Evolutionary conservation across 1,140 invertebrate genomes (phyloP).

Genomic region (Scaptomyza montana): DNA sequence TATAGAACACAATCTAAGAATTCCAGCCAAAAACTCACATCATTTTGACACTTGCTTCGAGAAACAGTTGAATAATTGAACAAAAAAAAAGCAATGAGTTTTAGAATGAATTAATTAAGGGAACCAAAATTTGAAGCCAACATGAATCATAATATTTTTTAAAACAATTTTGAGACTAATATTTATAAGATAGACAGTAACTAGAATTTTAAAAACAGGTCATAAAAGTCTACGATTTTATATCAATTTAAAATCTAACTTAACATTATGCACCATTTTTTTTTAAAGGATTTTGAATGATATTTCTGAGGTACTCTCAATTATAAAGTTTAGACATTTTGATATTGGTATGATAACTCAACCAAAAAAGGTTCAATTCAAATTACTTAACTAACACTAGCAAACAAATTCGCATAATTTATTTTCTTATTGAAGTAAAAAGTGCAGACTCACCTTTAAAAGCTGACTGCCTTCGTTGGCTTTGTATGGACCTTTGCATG

Average conservation of each 20-base stretch:
- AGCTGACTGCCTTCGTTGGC: constrained; percentile 28
- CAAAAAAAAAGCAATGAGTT: background rate
- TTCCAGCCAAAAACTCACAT: background rate
- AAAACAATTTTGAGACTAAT: background rate
- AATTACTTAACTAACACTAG: background rate
- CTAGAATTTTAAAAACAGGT: no score
- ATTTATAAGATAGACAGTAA: no score
- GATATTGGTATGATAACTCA: no score
- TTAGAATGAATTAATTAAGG: background rate
- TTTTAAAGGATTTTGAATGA: no score
- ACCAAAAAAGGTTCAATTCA: background rate
- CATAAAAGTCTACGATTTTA: no score
- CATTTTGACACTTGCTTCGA: constrained; percentile 4
- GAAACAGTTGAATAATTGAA: constrained; percentile 9
- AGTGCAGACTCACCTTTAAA: constrained; percentile 70
- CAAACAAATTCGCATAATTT: background rate
- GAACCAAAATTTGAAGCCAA: no score
- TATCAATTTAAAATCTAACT: no score
- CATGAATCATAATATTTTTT: background rate
- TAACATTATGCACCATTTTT: no score
- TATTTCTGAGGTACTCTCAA: no score
- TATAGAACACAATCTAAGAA: background rate
- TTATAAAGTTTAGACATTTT: no score
- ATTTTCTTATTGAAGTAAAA: constrained; percentile 57
- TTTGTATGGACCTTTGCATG: constrained; percentile 24